Evolutionary conservation across 1,140 invertebrate species (phyloP), one percentile per base, ranked within the genome.

Genomic region (Philopotamus ludificatus): DNA sequence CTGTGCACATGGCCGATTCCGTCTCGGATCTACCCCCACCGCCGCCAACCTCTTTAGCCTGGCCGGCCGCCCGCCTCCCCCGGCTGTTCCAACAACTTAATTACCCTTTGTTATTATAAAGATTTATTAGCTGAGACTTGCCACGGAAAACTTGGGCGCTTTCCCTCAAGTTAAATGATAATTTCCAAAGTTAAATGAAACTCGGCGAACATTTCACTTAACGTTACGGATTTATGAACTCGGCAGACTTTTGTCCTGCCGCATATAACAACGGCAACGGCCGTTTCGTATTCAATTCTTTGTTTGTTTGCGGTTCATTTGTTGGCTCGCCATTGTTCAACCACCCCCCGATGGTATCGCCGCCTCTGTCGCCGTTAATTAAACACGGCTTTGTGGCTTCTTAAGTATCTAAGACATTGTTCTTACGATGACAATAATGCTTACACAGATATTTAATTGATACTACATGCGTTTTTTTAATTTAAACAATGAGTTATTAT

Each of bases 101-200:
- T 70, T 66, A 70, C 53, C 59, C 64, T 49, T 60, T 64, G 64
- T 70, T 66, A 63, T 60, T 66, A 70, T 65, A 45, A 50, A 70
- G 68, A 70, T 66, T 70, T 70, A 70, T 70, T 22, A 41, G 42
- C 22, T 26, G 26, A 63, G 50, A 63, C 61, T 44, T 23, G 51
- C 20, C 51, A 20, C 8, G 55, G n/a, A 57, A 61, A 63, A 70
- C 57, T 54, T 60, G 47, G 22, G 44, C 55, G 55, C 66, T 58
- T 65, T 28, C 54, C 16, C 62, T 54, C 51, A 66, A 70, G 59
- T 70, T 70, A 70, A 70, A 70, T 66, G 68, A 70, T 70, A 65
- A 70, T 70, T 70, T 66, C 53, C 68, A 59, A 70, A 70, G 60
- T 70, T 66, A 63, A 70, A 70, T 64, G 60, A 59, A 66, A 64